Evolutionary conservation across 1,140 invertebrate genomes (phyloP).

Genomic region (Bombus waltoni): DNA sequence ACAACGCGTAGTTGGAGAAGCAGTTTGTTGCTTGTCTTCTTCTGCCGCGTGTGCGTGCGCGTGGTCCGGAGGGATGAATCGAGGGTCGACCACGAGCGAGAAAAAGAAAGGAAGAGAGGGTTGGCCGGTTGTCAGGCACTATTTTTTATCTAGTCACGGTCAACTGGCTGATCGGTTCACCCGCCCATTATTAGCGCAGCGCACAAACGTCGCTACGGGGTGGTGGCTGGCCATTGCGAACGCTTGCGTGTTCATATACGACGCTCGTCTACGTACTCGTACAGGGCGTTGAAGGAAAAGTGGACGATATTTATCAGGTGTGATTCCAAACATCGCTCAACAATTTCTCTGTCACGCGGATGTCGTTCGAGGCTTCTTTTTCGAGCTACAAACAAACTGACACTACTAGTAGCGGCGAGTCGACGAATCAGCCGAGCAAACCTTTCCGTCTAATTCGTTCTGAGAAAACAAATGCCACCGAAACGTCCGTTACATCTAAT

Average conservation of each 20-base stretch:
- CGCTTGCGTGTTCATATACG: constrained; percentile 32
- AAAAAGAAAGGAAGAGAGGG: constrained; percentile 3
- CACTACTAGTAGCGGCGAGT: accelerated
- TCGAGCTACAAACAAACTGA: no score
- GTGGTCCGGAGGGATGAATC: neutral
- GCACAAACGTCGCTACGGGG: constrained; percentile 60
- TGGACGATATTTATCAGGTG: neutral
- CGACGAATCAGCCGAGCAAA: neutral
- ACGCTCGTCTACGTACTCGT: neutral
- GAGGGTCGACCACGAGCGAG: neutral
- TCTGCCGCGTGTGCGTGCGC: neutral
- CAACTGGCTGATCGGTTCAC: constrained; percentile 81
- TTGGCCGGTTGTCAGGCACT: constrained; percentile 74
- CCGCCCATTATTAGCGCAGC: constrained; percentile 83
- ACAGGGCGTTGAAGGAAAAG: constrained; percentile 1
- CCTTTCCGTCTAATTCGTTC: neutral
- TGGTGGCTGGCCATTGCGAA: constrained; percentile 46
- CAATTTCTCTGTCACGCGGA: no score
- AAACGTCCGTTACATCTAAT: no score
- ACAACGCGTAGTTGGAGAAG: constrained; percentile 66
- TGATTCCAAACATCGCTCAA: neutral
- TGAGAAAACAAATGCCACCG: neutral
- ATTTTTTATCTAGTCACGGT: constrained; percentile 84
- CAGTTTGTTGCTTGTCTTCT: constrained; percentile 69
- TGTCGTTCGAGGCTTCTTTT: no score